A percentile compares a stretch with the other conserved stretches of the same genome.
These are phyloP conservation scores for Lindbergichthys nudifrons DNA, from an alignment of 2,797 vertebrate genomes.

Conservation along the genomic window DNA sequence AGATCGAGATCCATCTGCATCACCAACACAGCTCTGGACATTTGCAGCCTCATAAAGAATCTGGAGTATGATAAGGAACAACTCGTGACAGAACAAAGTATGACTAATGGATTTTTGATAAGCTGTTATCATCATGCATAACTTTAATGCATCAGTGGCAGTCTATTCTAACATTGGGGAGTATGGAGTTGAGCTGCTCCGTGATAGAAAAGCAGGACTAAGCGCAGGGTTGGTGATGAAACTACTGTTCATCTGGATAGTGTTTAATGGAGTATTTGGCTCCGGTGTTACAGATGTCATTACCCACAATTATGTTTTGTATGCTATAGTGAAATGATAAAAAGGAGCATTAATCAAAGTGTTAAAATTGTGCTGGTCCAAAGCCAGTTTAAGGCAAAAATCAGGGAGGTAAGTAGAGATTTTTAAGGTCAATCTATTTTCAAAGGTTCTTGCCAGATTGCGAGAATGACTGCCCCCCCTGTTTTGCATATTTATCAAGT, in stretches of 20 bases:
- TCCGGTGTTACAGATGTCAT: constrained; percentile 67
- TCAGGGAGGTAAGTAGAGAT: not conserved
- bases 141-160: constrained; percentile 57
- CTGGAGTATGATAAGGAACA: constrained; percentile 47
- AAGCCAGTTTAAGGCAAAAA: constrained; percentile 29
- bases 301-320: constrained; percentile 74
- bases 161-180: constrained; percentile 57
- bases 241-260: constrained; percentile 57
- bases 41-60: constrained; percentile 37
- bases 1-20: constrained; percentile 52
- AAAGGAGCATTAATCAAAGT: constrained; percentile 26
- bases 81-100: constrained; percentile 47
- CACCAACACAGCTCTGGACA: constrained; percentile 25
- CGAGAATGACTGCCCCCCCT: constrained; percentile 31
- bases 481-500: constrained; percentile 65
- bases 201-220: constrained; percentile 32
- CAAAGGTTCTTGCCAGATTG: constrained; percentile 24
- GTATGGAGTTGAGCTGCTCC: constrained; percentile 18
- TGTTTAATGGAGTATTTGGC: constrained; percentile 79
- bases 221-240: constrained; percentile 36
- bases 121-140: constrained; percentile 62
- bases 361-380: constrained; percentile 47
- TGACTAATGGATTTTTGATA: constrained; percentile 73
- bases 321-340: constrained; percentile 50
- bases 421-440: constrained; percentile 4